Evolutionary conservation across 2,797 vertebrate species (phyloP), one percentile per base, ranked within the genome.

Genomic region (Melopsittacus undulatus): DNA sequence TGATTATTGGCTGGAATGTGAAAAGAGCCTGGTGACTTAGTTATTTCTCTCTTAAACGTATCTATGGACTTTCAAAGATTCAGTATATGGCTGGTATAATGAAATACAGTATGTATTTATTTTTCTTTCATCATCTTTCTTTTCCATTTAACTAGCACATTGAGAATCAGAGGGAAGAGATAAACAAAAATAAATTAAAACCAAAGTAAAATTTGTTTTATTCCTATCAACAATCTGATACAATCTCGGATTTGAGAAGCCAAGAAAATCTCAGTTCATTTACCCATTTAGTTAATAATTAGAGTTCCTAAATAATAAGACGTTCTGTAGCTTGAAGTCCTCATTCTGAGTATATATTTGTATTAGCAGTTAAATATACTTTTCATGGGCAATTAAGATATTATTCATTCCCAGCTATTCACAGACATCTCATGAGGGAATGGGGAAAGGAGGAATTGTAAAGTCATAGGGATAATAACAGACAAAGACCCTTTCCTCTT

Each of bases 381-480:
- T 96, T 96, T 94, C 57, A 75, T 73, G 69, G 69, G 81, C 82
- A 95, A 96, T 96, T 96, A 95, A 97, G 93, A 95, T 76, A 69
- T 96, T 95, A 96, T 95, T 93, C 4, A 3, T 64, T 93, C 76
- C 83, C 54, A 91, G 45, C 45, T 20, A 45, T 45, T 45, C 20
- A 45, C 45, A 45, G 62, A 43, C 67, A 56, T 86, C 59, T 93
- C 84, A 78, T 73, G 56, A 91, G 72, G 48, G 72, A 92, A 52
- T 8, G 13, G 26, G 32, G 36, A 59, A 69, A 94, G 87, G 68
- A 57, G 13, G 75, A 86, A 82, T 87, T 95, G 49, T 84, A 91
- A 96, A 92, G 72, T 82, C 75, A 56, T 0, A 1, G 79, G 82
- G 80, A 95, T 93, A 96, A 84, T 86, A 93, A 90, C 36, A 92